Percentiles rank a stretch among this genome's conserved stretches.
These are phyloP conservation scores for Lucinisca nassula DNA, from an alignment of 2,888 invertebrate species.

Conservation along the genomic window DNA sequence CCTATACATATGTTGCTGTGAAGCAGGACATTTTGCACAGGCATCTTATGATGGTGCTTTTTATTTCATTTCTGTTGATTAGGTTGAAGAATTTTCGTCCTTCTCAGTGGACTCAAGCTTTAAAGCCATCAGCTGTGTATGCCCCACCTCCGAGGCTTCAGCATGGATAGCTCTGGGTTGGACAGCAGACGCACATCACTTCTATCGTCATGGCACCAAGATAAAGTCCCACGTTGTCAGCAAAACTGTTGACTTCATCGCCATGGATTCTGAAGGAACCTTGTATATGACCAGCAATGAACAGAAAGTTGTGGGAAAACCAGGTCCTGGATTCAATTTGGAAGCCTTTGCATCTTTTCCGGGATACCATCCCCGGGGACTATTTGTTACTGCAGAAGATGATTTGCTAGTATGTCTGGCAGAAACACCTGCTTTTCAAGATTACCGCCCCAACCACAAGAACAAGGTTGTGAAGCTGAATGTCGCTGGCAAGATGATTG, in stretches of 20 bases:
- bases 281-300: conserved; percentile 72
- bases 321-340: conserved; percentile 66
- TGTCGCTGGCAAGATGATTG: conserved; percentile 52
- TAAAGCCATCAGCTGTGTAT: conserved; percentile 71
- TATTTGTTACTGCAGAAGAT: conserved; percentile 59
- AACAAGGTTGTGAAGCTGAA: conserved; percentile 69
- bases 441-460: conserved; percentile 69
- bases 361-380: conserved; percentile 69
- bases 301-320: conserved; percentile 65
- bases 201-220: conserved; percentile 69
- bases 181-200: conserved; percentile 71
- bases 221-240: conserved; percentile 69
- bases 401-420: conserved; percentile 69
- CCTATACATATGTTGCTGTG: too few relatives aligned
- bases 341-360: conserved; percentile 66
- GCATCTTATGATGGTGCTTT: too few relatives aligned
- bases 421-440: conserved; percentile 74
- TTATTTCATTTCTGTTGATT: not conserved
- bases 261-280: conserved; percentile 59
- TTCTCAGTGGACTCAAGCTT: conserved; percentile 71
- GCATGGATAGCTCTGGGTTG: conserved; percentile 74
- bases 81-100: conserved; percentile 69
- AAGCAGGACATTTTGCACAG: too few relatives aligned
- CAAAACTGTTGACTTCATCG: conserved; percentile 71
- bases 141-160: conserved; percentile 66